These are phyloP conservation scores for Phortica okadai DNA, from an alignment of 2,888 invertebrate genomes.

Conservation along the genomic window DNA sequence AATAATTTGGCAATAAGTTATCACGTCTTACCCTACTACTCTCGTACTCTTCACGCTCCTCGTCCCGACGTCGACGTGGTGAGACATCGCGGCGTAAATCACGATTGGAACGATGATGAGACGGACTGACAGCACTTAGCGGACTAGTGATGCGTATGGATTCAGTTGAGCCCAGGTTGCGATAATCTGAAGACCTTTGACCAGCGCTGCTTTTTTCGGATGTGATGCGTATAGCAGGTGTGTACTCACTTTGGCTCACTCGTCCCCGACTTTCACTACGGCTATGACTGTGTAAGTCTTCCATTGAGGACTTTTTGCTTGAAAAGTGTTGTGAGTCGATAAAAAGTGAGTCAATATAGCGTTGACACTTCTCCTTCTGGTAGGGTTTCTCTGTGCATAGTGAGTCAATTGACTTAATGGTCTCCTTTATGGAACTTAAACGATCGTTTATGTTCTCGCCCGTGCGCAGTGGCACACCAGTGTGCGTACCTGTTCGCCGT, in stretches of 20 bases:
- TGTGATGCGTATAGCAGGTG: slow-evolving; percentile 65
- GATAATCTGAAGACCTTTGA: slow-evolving; percentile 57
- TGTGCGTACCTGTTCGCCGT: slow-evolving; percentile 71
- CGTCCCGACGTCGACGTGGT: slow-evolving; percentile 70
- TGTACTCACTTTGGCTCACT: slow-evolving; percentile 52
- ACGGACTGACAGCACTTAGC: slow-evolving; percentile 62
- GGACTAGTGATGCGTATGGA: slow-evolving; percentile 67
- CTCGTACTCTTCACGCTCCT: slow-evolving; percentile 74
- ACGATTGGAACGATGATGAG: slow-evolving; percentile 68
- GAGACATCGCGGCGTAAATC: slow-evolving; percentile 73
- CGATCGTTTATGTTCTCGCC: slow-evolving; percentile 76
- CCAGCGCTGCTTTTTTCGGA: slow-evolving; percentile 49
- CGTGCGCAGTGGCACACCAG: slow-evolving; percentile 71
- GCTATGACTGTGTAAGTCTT: slow-evolving; percentile 64
- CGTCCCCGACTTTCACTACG: slow-evolving; percentile 63
- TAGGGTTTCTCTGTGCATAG: slow-evolving; percentile 75
- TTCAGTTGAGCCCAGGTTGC: slow-evolving; percentile 68
- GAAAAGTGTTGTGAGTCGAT: slow-evolving; percentile 67
- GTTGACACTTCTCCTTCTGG: slow-evolving; percentile 73
- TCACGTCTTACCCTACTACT: slow-evolving; percentile 76
- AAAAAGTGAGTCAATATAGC: slow-evolving; percentile 74
- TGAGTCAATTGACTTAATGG: slow-evolving; percentile 76
- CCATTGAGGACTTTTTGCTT: slow-evolving; percentile 67
- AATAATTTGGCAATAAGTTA: slow-evolving; percentile 75
- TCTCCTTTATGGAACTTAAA: slow-evolving; percentile 75